Evolutionary conservation across 2,888 invertebrate genomes (phyloP).

Genomic region (Koerneria pararmatus): DNA sequence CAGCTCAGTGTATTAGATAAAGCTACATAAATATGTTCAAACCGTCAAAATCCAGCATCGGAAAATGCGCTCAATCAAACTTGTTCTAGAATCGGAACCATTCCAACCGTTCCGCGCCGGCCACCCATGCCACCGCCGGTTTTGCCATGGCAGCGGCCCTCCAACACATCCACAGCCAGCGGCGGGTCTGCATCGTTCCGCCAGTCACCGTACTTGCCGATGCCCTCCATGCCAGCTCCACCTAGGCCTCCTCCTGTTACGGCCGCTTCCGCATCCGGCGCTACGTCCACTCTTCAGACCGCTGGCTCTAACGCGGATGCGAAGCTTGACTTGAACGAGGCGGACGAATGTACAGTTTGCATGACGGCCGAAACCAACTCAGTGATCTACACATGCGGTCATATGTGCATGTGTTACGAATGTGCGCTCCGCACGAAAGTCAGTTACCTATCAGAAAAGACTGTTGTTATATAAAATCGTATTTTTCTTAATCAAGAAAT

Average conservation of each 20-base stretch:
- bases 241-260: slow-evolving; percentile 10
- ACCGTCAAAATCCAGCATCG: too few relatives aligned
- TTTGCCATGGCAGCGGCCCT: too few relatives aligned
- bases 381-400: slow-evolving; percentile 92
- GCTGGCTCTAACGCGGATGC: background rate
- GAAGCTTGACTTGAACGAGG: slow-evolving; percentile 19
- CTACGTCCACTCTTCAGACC: background rate
- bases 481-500: background rate
- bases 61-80: too few relatives aligned
- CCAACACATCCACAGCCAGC: too few relatives aligned
- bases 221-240: slow-evolving; percentile 65
- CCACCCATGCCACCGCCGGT: too few relatives aligned
- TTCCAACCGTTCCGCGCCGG: too few relatives aligned
- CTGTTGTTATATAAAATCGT: background rate
- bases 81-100: too few relatives aligned
- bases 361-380: slow-evolving; percentile 89
- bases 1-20: too few relatives aligned
- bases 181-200: too few relatives aligned
- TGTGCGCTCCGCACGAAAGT: slow-evolving; percentile 74
- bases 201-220: slow-evolving; percentile 62
- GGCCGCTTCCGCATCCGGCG: background rate
- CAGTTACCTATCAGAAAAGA: slow-evolving; percentile 14
- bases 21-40: too few relatives aligned
- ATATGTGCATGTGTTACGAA: slow-evolving; percentile 97
- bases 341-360: slow-evolving; percentile 71